These are phyloP conservation scores for Drosophila subquinaria DNA, from an alignment of 2,888 invertebrate species.

Conservation along the genomic window DNA sequence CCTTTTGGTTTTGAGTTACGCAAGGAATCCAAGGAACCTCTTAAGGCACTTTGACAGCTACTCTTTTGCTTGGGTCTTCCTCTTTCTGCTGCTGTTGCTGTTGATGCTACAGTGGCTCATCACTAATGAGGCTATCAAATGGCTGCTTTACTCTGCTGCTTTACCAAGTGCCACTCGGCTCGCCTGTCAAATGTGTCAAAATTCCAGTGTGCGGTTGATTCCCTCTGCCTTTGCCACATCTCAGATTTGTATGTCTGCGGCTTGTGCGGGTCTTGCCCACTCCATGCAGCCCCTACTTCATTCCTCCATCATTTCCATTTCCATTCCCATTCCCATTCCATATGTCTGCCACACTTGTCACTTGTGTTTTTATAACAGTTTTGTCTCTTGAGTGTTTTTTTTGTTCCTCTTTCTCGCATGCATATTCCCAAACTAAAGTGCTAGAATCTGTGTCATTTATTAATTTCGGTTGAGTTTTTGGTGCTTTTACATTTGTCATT, in stretches of 20 bases:
- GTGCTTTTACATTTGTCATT: constrained; percentile 72
- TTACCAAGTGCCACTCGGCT: constrained; percentile 60
- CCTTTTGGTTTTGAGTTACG: constrained; percentile 79
- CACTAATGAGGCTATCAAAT: constrained; percentile 81
- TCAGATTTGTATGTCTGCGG: constrained; percentile 56
- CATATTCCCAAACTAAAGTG: constrained; percentile 62
- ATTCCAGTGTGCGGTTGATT: constrained; percentile 62
- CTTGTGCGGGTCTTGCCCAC: constrained; percentile 44
- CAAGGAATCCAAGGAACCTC: constrained; percentile 57
- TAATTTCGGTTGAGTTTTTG: constrained; percentile 57
- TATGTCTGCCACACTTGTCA: constrained; percentile 80
- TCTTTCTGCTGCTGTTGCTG: constrained; percentile 39
- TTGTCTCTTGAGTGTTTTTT: constrained; percentile 56
- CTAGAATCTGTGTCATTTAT: constrained; percentile 79
- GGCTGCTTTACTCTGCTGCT: constrained; percentile 75
- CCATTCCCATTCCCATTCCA: constrained; percentile 52
- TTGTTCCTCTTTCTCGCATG: constrained; percentile 2
- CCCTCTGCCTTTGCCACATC: constrained; percentile 41
- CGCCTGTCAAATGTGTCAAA: constrained; percentile 80
- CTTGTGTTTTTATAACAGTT: constrained; percentile 79
- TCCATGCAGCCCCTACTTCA: background rate
- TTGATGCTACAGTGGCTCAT: constrained; percentile 65
- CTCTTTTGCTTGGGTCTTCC: constrained; percentile 50
- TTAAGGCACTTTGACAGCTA: constrained; percentile 73
- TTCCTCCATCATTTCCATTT: constrained; percentile 24